phyloP scores from a whole-genome alignment of 2,113 vertebrate species.

The Halichoeres trimaculatus region DNA sequence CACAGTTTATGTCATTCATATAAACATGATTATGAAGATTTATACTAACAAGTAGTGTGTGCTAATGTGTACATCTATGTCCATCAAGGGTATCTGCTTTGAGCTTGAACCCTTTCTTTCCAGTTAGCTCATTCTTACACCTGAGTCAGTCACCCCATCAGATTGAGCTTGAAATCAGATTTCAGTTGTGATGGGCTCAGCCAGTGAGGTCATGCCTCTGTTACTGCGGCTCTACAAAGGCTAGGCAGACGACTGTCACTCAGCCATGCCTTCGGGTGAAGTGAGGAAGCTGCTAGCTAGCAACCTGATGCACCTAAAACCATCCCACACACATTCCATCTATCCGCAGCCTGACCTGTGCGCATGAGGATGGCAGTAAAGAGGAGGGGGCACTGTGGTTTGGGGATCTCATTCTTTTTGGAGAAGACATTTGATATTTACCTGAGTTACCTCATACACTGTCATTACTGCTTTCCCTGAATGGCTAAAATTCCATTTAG shows the following conservation, averaged over 20 bases:
- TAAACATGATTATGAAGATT: background rate
- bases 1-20: background rate
- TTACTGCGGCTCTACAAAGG: constrained; percentile 70
- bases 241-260: constrained; percentile 57
- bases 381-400: constrained; percentile 27
- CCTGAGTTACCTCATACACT: constrained; percentile 63
- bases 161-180: constrained; percentile 55
- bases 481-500: constrained; percentile 16
- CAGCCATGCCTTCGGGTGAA: constrained; percentile 58
- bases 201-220: constrained; percentile 77
- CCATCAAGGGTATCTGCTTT: constrained; percentile 18
- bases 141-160: constrained; percentile 52
- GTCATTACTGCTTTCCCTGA: constrained; percentile 39
- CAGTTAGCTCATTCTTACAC: constrained; percentile 31
- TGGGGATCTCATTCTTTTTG: constrained; percentile 52
- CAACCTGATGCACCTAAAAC: constrained; percentile 80
- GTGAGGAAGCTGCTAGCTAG: constrained; percentile 63
- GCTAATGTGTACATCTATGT: background rate
- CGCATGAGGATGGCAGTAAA: constrained; percentile 48
- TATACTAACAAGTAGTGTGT: constrained; percentile 1
- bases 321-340: constrained; percentile 79
- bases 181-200: constrained; percentile 64
- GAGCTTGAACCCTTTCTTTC: constrained; percentile 49
- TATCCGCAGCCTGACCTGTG: constrained; percentile 55
- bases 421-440: constrained; percentile 63